phyloP scores from a whole-genome alignment of 2,888 invertebrate species.

The Cosmia pyralina region DNA sequence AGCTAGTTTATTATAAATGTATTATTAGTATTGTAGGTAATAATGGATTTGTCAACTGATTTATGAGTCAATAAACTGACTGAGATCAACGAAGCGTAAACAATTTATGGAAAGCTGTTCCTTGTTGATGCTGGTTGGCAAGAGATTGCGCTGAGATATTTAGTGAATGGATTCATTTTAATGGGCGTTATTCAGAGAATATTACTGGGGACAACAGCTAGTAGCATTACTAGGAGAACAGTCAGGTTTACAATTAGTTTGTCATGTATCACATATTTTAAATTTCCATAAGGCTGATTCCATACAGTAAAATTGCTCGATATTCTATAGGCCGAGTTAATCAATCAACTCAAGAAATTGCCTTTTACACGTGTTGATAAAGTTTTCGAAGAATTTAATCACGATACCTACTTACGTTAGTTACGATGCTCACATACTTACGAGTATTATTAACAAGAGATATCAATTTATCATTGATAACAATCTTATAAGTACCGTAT shows the following conservation, averaged over 20 bases:
- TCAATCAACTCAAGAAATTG: neutral
- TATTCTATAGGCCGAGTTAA: neutral
- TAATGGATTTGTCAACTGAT: constrained; percentile 15
- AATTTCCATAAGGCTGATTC: neutral
- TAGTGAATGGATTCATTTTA: neutral
- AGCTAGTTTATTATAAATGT: too few relatives aligned
- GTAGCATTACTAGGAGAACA: neutral
- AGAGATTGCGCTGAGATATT: constrained; percentile 8
- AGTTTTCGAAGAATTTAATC: neutral
- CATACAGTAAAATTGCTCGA: neutral
- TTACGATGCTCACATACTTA: constrained; percentile 1
- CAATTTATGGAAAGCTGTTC: constrained; percentile 23
- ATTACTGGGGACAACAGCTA: neutral
- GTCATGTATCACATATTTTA: neutral
- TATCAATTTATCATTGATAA: neutral
- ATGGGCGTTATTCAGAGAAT: neutral
- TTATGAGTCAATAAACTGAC: constrained; percentile 21
- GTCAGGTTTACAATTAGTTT: neutral
- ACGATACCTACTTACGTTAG: too few relatives aligned
- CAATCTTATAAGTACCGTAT: neutral
- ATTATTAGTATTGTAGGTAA: neutral
- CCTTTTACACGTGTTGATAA: constrained; percentile 4
- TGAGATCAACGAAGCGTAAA: neutral
- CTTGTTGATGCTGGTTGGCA: constrained; percentile 10
- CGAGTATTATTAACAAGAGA: neutral